Evolutionary conservation across 1,140 invertebrate genomes (phyloP).

Genomic region (Brachionus rotundiformis): DNA sequence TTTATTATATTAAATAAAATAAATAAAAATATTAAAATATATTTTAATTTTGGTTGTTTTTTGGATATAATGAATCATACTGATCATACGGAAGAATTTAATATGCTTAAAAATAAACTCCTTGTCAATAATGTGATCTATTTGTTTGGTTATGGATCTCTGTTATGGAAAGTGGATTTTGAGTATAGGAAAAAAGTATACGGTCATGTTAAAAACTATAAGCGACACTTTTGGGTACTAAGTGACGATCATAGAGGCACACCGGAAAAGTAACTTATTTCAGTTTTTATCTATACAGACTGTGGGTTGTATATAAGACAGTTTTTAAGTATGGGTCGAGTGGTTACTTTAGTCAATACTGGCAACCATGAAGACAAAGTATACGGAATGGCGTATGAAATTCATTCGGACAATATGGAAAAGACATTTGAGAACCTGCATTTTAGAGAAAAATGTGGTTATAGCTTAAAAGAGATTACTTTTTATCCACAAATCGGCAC

Average conservation of each 20-base stretch:
- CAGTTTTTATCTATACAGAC: background rate
- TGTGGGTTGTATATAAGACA: background rate
- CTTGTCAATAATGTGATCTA: conserved; percentile 30
- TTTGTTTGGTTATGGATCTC: conserved; percentile 50
- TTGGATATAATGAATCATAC: conserved; percentile 15
- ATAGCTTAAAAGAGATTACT: conserved; percentile 24
- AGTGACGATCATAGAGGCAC: conserved; percentile 51
- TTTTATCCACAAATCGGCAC: conserved; percentile 8
- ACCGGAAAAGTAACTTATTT: conserved; percentile 5
- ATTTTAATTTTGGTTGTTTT: background rate
- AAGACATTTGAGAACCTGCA: conserved; percentile 37
- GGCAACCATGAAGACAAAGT: conserved; percentile 3
- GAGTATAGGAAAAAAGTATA: conserved; percentile 36
- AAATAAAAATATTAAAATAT: background rate
- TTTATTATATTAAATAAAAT: background rate
- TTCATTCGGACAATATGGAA: conserved; percentile 34
- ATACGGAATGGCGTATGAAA: conserved; percentile 48
- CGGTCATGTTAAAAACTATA: conserved; percentile 29
- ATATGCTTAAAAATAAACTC: conserved; percentile 3
- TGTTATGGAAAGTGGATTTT: conserved; percentile 48
- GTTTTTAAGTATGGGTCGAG: conserved; percentile 45
- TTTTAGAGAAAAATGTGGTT: conserved; percentile 51
- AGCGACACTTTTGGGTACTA: conserved; percentile 39
- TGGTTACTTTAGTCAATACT: conserved; percentile 33
- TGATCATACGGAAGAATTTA: background rate